A percentile compares a stretch with the other conserved stretches of the same genome.
Evolutionary conservation across 2,797 vertebrate genomes (phyloP).

Genomic region (Macroramphosus scolopax): DNA sequence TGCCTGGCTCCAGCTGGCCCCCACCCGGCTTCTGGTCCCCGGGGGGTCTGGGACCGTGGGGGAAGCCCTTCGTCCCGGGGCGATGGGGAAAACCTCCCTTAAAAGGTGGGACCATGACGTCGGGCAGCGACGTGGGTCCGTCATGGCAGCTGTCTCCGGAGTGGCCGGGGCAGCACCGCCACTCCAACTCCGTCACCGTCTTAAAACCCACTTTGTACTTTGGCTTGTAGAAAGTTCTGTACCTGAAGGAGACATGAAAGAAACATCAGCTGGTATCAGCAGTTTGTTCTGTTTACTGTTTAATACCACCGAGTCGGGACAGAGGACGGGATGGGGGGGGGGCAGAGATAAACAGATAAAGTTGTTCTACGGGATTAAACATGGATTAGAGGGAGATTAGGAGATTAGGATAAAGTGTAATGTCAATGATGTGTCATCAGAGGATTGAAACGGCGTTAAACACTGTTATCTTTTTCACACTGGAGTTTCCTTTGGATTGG

Average conservation of each 20-base stretch:
- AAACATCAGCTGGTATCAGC: too few relatives aligned
- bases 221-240: slow-evolving; percentile 90
- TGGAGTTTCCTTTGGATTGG: slow-evolving; percentile 15
- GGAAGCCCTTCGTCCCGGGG: slow-evolving; percentile 81
- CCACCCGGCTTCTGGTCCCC: slow-evolving; percentile 72
- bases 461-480: slow-evolving; percentile 27
- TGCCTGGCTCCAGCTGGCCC: slow-evolving; percentile 75
- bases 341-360: slow-evolving; percentile 48
- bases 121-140: slow-evolving; percentile 78
- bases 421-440: slow-evolving; percentile 44
- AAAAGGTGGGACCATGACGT: slow-evolving; percentile 76
- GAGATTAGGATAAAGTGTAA: slow-evolving; percentile 47
- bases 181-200: slow-evolving; percentile 90
- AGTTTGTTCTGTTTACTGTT: too few relatives aligned
- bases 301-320: slow-evolving; percentile 1
- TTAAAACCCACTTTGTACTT: slow-evolving; percentile 93
- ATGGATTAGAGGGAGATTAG: slow-evolving; percentile 57
- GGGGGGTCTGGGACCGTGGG: slow-evolving; percentile 75
- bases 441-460: slow-evolving; percentile 19
- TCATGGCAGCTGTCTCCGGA: slow-evolving; percentile 87
- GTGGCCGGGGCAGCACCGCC: slow-evolving; percentile 93
- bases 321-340: slow-evolving; percentile 4
- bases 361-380: slow-evolving; percentile 49
- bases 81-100: slow-evolving; percentile 76
- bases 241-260: slow-evolving; percentile 81